Evolutionary conservation across 1,140 invertebrate species (phyloP).

Genomic region (Solenopsis invicta): DNA sequence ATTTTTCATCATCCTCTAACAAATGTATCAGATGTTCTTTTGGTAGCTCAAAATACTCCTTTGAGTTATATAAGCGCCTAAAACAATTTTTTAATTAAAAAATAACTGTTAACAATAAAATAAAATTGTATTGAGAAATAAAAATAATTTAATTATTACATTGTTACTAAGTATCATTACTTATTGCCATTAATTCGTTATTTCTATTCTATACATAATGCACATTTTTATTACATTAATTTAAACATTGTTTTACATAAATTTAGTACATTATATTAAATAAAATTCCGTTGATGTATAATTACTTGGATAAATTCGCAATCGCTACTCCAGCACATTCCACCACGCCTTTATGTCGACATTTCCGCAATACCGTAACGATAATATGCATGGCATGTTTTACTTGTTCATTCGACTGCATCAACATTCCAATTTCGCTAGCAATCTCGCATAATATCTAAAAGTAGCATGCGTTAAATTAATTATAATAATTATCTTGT

Average conservation of each 20-base stretch:
- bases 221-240: background rate
- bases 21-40: conserved; percentile 76
- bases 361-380: conserved; percentile 89
- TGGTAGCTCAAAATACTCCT: conserved; percentile 71
- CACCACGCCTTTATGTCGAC: conserved; percentile 93
- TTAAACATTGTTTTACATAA: background rate
- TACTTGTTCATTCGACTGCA: conserved; percentile 81
- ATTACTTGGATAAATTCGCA: conserved; percentile 84
- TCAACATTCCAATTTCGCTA: conserved; percentile 82
- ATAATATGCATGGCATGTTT: conserved; percentile 88
- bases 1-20: conserved; percentile 67
- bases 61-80: conserved; percentile 74
- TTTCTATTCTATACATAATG: background rate
- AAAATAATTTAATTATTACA: conserved; percentile 8
- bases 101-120: background rate
- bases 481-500: conserved; percentile 24
- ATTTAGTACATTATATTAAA: conserved; percentile 68
- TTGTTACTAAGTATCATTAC: background rate
- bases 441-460: conserved; percentile 88
- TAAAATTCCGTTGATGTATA: background rate
- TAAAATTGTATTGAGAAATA: background rate
- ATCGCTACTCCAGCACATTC: conserved; percentile 90
- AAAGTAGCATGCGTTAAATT: conserved; percentile 44
- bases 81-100: conserved; percentile 67
- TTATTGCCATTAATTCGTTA: background rate